Percentiles rank a stretch among this genome's conserved stretches.
Conservation (phyloP, 2,113 vertebrate species). For the Henicopernis longicauda region DNA sequence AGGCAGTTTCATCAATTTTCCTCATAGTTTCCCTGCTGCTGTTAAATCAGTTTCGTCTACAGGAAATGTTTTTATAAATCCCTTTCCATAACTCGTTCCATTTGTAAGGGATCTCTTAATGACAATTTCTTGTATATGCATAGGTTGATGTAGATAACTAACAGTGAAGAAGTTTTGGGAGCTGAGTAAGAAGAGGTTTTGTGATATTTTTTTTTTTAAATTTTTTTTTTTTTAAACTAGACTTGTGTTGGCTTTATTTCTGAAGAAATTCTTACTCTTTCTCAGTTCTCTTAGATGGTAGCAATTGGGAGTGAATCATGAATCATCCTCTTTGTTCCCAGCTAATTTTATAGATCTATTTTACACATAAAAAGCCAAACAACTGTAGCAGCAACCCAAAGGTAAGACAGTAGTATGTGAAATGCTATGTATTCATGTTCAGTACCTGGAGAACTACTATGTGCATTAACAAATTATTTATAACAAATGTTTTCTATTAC, state of each 20-base stretch:
- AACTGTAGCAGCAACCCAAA: neutral
- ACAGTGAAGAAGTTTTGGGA: neutral
- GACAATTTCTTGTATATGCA: neutral
- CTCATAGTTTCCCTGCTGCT: neutral
- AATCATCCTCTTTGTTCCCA: neutral
- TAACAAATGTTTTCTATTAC: neutral
- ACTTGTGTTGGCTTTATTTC: neutral
- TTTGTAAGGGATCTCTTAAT: neutral
- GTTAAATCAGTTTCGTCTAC: neutral
- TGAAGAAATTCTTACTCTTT: neutral
- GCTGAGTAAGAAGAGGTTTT: neutral
- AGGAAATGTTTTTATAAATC: neutral
- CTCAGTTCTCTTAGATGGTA: neutral
- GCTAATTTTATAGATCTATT: neutral
- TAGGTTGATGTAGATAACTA: neutral
- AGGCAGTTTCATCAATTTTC: neutral
- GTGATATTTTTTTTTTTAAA: neutral
- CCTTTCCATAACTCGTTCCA: neutral
- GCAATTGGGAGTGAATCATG: accelerated
- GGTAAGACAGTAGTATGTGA: neutral
- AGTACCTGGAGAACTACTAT: neutral
- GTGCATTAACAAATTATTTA: neutral
- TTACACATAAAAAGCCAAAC: neutral
- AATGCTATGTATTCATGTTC: neutral
- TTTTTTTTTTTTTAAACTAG: neutral